A percentile compares a stretch with the other conserved stretches of the same genome.
These are phyloP conservation scores for Poicephalus gulielmi DNA, from an alignment of 2,113 vertebrate genomes.

Conservation along the genomic window DNA sequence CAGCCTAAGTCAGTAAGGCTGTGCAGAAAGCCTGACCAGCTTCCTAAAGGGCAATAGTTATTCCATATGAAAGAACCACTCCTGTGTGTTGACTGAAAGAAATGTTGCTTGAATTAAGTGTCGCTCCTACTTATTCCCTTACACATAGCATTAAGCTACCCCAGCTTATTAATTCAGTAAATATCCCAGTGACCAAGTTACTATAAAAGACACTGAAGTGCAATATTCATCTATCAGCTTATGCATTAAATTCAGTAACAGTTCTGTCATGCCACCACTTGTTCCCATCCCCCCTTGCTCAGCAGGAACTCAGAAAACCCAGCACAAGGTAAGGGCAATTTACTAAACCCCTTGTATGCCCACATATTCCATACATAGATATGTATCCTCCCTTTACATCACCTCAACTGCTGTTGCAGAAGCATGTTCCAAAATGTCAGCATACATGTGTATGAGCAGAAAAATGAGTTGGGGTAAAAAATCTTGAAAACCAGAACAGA, in stretches of 20 bases:
- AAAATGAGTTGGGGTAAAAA: background rate
- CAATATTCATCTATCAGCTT: background rate
- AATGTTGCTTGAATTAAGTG: background rate
- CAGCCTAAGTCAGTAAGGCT: background rate
- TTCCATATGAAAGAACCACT: background rate
- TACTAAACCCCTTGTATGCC: background rate
- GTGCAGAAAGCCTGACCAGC: background rate
- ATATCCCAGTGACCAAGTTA: background rate
- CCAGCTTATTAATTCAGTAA: background rate
- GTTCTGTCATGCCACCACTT: background rate
- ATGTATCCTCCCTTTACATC: accelerated
- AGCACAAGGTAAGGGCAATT: no score
- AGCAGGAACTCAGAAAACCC: background rate
- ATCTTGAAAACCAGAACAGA: background rate
- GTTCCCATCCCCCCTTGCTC: background rate
- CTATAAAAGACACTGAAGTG: background rate
- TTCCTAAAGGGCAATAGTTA: background rate
- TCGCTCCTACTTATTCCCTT: background rate
- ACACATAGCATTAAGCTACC: background rate
- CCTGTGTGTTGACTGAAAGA: background rate
- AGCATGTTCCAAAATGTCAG: background rate
- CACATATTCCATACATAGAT: accelerated
- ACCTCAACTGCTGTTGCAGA: background rate
- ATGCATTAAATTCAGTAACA: background rate
- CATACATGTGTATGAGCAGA: accelerated